Conservation (phyloP, 2,113 vertebrate genomes). For the Daboia siamensis region DNA sequence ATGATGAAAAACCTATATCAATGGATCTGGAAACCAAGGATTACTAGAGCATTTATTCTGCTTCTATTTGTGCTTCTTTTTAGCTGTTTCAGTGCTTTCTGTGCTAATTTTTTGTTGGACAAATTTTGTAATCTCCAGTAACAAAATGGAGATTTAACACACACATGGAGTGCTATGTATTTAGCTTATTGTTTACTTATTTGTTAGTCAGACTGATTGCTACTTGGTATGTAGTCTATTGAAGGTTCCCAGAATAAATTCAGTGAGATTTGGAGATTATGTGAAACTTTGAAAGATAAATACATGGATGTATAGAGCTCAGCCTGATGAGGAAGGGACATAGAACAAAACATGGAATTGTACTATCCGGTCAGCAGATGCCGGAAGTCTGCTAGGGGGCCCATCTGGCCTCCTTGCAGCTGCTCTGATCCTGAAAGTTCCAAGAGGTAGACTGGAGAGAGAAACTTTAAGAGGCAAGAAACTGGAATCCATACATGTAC, state of each 20-base stretch:
- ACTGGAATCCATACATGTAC: not conserved
- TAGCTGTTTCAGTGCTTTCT: not conserved
- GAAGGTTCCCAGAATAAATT: not conserved
- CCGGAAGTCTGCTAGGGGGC: conserved; percentile 28
- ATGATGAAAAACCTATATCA: not conserved
- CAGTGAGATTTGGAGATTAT: not conserved
- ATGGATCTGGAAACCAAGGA: not conserved
- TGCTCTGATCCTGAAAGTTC: not conserved
- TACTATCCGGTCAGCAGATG: conserved; percentile 30
- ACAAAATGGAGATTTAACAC: not conserved
- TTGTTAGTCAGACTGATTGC: not conserved
- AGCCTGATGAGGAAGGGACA: conserved; percentile 11
- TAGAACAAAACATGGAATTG: not conserved
- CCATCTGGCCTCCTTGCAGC: not conserved
- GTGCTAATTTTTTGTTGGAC: not conserved
- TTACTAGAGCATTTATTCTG: not conserved
- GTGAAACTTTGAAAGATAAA: not conserved
- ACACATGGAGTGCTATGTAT: not conserved
- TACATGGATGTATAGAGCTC: not conserved
- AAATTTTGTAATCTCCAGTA: not conserved
- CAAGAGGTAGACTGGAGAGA: not conserved
- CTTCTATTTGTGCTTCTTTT: not conserved
- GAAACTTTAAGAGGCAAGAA: not conserved
- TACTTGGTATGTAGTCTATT: not conserved
- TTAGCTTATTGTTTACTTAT: not conserved